Conservation (phyloP, 2,888 invertebrate species). For the Pomacea canaliculata region DNA sequence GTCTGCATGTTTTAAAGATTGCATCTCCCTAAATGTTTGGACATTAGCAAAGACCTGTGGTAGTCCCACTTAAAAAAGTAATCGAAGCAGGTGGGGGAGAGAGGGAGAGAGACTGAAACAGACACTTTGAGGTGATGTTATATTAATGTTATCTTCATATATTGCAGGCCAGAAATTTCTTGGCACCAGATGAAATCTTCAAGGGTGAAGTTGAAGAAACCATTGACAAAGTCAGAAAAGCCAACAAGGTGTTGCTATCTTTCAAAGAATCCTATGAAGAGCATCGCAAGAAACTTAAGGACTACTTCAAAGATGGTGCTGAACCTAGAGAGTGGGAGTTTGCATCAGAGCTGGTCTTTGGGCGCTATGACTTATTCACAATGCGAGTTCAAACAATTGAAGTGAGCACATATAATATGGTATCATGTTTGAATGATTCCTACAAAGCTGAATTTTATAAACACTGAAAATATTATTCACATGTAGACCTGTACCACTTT, state of each 20-base stretch:
- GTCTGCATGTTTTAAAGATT: too few relatives aligned
- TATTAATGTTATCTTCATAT: not conserved
- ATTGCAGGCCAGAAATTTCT: slow-evolving; percentile 79
- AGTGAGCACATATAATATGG: slow-evolving; percentile 42
- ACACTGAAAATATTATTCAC: too few relatives aligned
- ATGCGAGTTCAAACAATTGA: slow-evolving; percentile 65
- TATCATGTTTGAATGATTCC: not conserved
- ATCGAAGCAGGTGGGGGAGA: too few relatives aligned
- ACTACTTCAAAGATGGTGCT: slow-evolving; percentile 66
- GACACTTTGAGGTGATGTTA: too few relatives aligned
- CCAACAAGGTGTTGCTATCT: slow-evolving; percentile 57
- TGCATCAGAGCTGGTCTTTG: slow-evolving; percentile 69
- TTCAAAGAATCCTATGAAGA: slow-evolving; percentile 67
- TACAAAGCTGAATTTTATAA: too few relatives aligned
- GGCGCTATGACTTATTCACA: slow-evolving; percentile 67
- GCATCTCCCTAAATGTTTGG: too few relatives aligned
- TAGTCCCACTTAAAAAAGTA: too few relatives aligned
- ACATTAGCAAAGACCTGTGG: too few relatives aligned
- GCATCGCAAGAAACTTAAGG: slow-evolving; percentile 65
- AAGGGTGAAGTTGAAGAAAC: slow-evolving; percentile 96
- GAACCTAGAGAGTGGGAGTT: slow-evolving; percentile 68
- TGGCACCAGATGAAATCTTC: slow-evolving; percentile 92
- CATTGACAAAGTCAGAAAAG: slow-evolving; percentile 79
- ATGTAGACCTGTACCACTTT: too few relatives aligned
- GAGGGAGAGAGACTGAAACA: too few relatives aligned